phyloP scores from a whole-genome alignment of 2,888 invertebrate species.

The Chymomyza fuscimana region DNA sequence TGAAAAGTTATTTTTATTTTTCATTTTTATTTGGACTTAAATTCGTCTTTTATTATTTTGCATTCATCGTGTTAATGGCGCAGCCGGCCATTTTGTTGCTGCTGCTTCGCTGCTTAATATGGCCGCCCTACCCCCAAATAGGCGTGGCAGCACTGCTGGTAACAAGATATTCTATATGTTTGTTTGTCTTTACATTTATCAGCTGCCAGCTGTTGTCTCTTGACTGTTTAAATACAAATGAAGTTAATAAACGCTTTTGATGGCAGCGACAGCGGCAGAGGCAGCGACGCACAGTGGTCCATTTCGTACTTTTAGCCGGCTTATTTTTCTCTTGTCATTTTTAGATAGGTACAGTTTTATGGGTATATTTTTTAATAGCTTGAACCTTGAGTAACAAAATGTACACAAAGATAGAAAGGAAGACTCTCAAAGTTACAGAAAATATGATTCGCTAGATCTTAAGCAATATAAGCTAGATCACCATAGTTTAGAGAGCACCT shows the following conservation, averaged over 20 bases:
- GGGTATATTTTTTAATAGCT: too few relatives aligned
- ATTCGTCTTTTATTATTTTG: constrained; percentile 4
- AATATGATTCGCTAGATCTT: too few relatives aligned
- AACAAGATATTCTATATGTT: background rate
- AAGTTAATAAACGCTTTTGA: constrained; percentile 30
- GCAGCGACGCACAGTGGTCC: background rate
- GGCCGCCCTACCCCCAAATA: background rate
- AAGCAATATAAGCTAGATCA: too few relatives aligned
- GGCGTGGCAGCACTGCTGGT: constrained; percentile 1
- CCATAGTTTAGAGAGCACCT: too few relatives aligned
- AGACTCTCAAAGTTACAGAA: too few relatives aligned
- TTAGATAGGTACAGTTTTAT: too few relatives aligned
- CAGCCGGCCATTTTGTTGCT: background rate
- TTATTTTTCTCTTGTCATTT: too few relatives aligned
- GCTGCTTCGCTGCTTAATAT: background rate
- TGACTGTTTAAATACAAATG: constrained; percentile 30
- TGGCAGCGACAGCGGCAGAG: background rate
- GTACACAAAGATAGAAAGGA: too few relatives aligned
- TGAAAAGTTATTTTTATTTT: background rate
- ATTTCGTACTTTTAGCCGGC: too few relatives aligned
- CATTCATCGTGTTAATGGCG: background rate
- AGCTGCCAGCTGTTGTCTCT: background rate
- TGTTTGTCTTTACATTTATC: background rate
- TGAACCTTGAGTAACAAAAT: too few relatives aligned
- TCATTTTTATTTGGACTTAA: background rate